Evolutionary conservation across 1,140 invertebrate species (phyloP).

Genomic region (Drosophila biarmipes): DNA sequence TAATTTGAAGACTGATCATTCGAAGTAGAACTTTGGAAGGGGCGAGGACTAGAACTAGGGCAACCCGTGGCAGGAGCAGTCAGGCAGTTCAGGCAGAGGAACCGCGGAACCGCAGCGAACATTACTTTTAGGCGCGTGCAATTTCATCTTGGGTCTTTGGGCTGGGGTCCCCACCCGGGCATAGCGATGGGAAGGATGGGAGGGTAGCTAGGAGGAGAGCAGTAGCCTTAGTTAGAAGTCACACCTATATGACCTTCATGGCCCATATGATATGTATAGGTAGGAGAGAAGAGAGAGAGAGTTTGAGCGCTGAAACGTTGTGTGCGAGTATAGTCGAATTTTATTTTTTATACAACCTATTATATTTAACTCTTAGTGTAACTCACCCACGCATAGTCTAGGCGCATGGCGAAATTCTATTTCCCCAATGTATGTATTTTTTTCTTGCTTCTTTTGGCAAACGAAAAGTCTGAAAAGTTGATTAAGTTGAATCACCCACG

Average conservation of each 20-base stretch:
- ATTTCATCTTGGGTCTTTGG: slow-evolving; percentile 19
- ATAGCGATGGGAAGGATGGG: not conserved
- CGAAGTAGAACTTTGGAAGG: slow-evolving; percentile 62
- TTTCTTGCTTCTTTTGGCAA: slow-evolving; percentile 46
- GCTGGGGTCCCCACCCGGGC: not conserved
- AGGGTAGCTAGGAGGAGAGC: no score
- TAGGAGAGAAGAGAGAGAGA: not conserved
- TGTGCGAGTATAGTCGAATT: slow-evolving; percentile 58
- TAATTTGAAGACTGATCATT: slow-evolving; percentile 78
- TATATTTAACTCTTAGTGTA: slow-evolving; percentile 48
- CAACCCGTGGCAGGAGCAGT: slow-evolving; percentile 19
- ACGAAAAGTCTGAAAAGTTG: slow-evolving; percentile 51
- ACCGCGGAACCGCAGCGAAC: not conserved
- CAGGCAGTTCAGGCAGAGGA: not conserved
- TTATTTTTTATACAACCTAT: slow-evolving; percentile 53
- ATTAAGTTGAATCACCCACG: slow-evolving; percentile 45
- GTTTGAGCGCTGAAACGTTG: slow-evolving; percentile 5
- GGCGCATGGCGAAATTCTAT: slow-evolving; percentile 8
- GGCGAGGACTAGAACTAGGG: slow-evolving; percentile 15
- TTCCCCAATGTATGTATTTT: slow-evolving; percentile 13
- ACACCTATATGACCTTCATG: slow-evolving; percentile 1
- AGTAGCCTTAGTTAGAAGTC: slow-evolving; percentile 40
- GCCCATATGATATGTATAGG: not conserved
- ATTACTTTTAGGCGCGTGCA: slow-evolving; percentile 30
- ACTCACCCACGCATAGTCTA: slow-evolving; percentile 10